These are phyloP conservation scores for Aegotheles bennettii DNA, from an alignment of 2,113 vertebrate genomes.

Conservation along the genomic window DNA sequence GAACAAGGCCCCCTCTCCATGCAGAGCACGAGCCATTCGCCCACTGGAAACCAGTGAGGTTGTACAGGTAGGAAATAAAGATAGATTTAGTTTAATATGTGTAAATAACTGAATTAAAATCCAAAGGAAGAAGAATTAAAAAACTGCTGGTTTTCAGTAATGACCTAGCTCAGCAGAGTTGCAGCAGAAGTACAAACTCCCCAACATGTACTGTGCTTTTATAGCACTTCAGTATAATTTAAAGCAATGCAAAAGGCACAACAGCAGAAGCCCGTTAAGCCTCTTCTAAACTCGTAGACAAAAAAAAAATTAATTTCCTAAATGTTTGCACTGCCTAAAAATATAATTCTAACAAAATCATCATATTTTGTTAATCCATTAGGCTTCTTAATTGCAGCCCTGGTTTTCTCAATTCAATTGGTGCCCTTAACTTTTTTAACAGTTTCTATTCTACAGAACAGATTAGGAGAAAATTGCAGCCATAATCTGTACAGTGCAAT, in stretches of 20 bases:
- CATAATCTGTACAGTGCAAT: constrained; percentile 77
- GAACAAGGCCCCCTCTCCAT: neutral
- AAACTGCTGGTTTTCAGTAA: neutral
- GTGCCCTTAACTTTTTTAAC: constrained; percentile 67
- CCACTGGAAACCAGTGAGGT: neutral
- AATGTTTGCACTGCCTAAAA: neutral
- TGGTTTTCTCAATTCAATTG: constrained; percentile 60
- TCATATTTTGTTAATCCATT: constrained; percentile 45
- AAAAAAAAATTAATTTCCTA: neutral
- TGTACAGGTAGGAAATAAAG: neutral
- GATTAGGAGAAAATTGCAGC: constrained; percentile 83
- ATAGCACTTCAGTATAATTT: neutral
- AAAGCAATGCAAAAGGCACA: neutral
- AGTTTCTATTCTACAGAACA: constrained; percentile 72
- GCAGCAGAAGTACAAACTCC: neutral
- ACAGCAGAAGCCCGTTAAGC: neutral
- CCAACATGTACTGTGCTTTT: accelerated
- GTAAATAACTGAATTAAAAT: neutral
- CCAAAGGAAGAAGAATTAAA: neutral
- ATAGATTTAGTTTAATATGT: neutral
- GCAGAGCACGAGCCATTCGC: accelerated
- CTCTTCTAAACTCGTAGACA: neutral
- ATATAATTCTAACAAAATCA: neutral
- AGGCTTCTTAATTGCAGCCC: constrained; percentile 53
- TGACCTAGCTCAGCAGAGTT: neutral